Base-by-base conservation (phyloP, 37 sponge, comb jelly and placozoan genomes). In the Haliclona indistincta region DNA sequence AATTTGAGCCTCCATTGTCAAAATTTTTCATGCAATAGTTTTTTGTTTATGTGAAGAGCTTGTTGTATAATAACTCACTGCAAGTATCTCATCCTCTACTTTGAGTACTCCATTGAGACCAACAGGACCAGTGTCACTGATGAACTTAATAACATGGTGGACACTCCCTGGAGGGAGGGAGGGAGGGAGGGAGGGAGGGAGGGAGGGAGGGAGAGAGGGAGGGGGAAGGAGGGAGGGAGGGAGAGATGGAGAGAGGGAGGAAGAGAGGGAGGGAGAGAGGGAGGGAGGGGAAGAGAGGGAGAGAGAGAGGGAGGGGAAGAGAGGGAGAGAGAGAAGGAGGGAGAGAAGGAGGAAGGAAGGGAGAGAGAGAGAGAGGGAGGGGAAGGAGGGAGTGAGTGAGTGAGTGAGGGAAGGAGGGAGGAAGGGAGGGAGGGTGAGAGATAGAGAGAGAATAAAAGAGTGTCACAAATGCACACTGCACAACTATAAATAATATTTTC, bases 61-160 rank as follows among this genome's bases (percentile, higher is more conserved):
- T n/a, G 58, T 4, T 8, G 58, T 29, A 2, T 29, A 4, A 56
- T 28, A 56, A 33, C 60, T 33, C 1, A 82, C 78, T 68, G 73
- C 68, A 39, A 90, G 81, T 26, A 90, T 74, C 63, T 90, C 91
- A 44, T 90, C 91, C 20, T 81, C 86, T 19, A 56, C 77, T 41
- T 62, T 45, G 3, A 90, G 72, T 30, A 64, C 26, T 8, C 62
- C 54, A 2, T 80, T 75, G n/a, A 23, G 33, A 15, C 54, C 66
- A 1, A 80, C 75, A 30, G 86, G 82, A 2, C 91, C 91, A 17
- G 54, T 17, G 61, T 53, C 81, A 53, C 56, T 30, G 5, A 33
- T 54, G 55, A 30, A 47, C 17, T 67, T 73, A 19, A 83, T 76
- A 15, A 74, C 76, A 54, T 88, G 82, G 60, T 82, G 89, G 28